Base-by-base conservation (phyloP, 2,113 vertebrate genomes). In the Salvelinus fontinalis region DNA sequence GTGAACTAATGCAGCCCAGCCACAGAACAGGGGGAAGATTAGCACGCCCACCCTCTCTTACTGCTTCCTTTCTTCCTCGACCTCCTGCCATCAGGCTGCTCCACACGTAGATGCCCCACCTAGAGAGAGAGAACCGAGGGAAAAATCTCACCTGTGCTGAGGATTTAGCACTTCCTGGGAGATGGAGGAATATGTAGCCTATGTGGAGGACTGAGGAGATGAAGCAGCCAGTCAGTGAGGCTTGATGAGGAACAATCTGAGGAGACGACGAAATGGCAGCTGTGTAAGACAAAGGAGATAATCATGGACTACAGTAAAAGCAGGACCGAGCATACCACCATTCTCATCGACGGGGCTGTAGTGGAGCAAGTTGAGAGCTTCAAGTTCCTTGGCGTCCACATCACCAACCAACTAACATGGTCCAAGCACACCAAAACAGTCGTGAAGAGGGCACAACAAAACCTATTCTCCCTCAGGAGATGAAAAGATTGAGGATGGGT, bases 31-130 rank as follows among this genome's bases (percentile, higher is more conserved):
- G 67, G 81, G 75, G 29, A 76, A 82, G 82, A 87, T 89, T 88
- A 79, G 75, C 78, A 75, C 81, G 9, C 80, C 75, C 75, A 79
- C 84, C 31, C 31, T 34, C 31, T 39, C 67, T 18, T 26, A 13
- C 67, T 18, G 75, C 83, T 85, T 85, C 86, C 84, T 85, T 77
- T 83, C 82, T 34, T 70, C 81, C 84, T 70, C 83, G 86, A 90
- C 87, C 86, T 83, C 77, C 73, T 18, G 75, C 82, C 51, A 5
- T 83, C 69, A 80, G 76, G 49, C 75, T 69, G 75, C 64, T 66
- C 81, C 74, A 11, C 71, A 71, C 59, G 64, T 29, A 69, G 59
- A 3, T 76, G 66, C 14, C 60, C 14, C 71, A 70, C 48, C 49
- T 39, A 39, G 68, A 78, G 67, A 73, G 54, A 83, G 29, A 69